A percentile compares a stretch with the other conserved stretches of the same genome.
Evolutionary conservation across 2,888 invertebrate genomes (phyloP).

Genomic region (Hylaea fasciaria): DNA sequence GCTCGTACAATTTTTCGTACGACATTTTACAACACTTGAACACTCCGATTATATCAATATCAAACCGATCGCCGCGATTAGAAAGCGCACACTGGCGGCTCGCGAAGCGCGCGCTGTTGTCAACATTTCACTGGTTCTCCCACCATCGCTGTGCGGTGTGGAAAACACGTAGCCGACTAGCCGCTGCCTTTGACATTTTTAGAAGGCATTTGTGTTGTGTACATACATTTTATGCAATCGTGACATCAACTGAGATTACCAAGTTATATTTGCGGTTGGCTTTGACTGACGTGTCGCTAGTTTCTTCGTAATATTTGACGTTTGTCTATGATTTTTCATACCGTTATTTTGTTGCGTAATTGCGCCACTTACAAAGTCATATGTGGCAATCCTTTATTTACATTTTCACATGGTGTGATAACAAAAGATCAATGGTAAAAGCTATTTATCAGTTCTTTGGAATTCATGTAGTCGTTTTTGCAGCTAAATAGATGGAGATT

Average conservation of each 20-base stretch:
- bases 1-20: constrained; percentile 79
- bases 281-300: constrained; percentile 8
- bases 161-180: constrained; percentile 78
- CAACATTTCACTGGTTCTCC: constrained; percentile 75
- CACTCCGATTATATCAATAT: constrained; percentile 36
- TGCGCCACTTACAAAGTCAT: neutral
- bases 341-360: neutral
- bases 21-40: constrained; percentile 76
- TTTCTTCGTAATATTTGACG: constrained; percentile 1
- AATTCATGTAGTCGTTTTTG: too few relatives aligned
- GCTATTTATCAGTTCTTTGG: too few relatives aligned
- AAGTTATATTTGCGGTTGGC: constrained; percentile 8
- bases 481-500: too few relatives aligned
- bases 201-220: constrained; percentile 31
- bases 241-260: neutral
- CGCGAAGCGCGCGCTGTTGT: constrained; percentile 54
- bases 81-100: constrained; percentile 77
- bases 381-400: constrained; percentile 12
- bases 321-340: constrained; percentile 10
- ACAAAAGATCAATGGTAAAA: too few relatives aligned
- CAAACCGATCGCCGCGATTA: constrained; percentile 69
- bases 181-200: constrained; percentile 43
- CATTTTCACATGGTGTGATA: too few relatives aligned
- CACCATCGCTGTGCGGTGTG: constrained; percentile 65
- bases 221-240: constrained; percentile 17